Evolutionary conservation across 2,113 vertebrate species (phyloP).

Genomic region (Puffinus mauretanicus): DNA sequence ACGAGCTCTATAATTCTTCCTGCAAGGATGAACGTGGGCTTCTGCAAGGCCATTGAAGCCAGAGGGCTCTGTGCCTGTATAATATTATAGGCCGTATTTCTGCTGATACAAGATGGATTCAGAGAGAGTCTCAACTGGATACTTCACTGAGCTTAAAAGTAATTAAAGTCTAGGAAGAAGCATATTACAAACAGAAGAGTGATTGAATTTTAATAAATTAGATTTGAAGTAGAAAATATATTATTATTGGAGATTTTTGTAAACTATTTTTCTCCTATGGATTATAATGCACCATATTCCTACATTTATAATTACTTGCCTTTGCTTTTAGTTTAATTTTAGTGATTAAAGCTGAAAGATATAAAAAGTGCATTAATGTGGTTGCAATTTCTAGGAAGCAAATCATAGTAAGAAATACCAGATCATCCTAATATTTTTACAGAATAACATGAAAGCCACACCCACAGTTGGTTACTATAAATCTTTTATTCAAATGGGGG

Average conservation of each 20-base stretch:
- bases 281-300: not conserved
- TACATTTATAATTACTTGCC: not conserved
- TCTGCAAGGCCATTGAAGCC: not conserved
- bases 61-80: not conserved
- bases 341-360: not conserved
- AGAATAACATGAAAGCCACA: not conserved
- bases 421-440: not conserved
- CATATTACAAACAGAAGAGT: not conserved
- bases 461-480: accelerated
- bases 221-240: not conserved
- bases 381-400: not conserved
- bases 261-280: not conserved
- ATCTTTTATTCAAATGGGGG: not conserved
- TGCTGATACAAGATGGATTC: not conserved
- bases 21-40: not conserved
- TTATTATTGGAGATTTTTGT: not conserved
- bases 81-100: not conserved
- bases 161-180: not conserved
- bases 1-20: not conserved
- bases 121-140: not conserved
- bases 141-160: not conserved
- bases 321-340: not conserved
- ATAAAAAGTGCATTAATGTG: not conserved
- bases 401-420: not conserved
- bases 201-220: not conserved